phyloP scores from a whole-genome alignment of 2,888 invertebrate species.

The Lasioglossum figueresi region DNA sequence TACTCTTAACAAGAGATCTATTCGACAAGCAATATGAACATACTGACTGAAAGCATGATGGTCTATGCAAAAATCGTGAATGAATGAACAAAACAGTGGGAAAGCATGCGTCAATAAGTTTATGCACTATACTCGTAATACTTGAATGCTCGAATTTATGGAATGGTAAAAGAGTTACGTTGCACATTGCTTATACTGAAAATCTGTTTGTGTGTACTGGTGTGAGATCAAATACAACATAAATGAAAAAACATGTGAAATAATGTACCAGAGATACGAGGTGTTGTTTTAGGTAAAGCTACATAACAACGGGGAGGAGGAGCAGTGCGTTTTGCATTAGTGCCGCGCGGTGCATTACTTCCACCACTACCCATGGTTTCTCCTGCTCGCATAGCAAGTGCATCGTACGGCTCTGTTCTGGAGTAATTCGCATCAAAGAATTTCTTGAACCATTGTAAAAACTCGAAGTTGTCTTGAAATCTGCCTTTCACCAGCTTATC shows the following conservation, averaged over 20 bases:
- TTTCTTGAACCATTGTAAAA: conserved; percentile 99
- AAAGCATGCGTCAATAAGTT: conserved; percentile 38
- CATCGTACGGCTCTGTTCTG: conserved; percentile 95
- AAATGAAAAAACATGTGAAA: conserved; percentile 44
- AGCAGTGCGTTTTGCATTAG: conserved; percentile 84
- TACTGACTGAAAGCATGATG: conserved; percentile 20
- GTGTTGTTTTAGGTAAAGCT: conserved; percentile 86
- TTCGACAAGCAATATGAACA: conserved; percentile 28
- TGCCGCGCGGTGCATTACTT: conserved; percentile 86
- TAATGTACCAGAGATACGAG: conserved; percentile 88
- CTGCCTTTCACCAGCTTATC: conserved; percentile 98
- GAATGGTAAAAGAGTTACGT: not conserved
- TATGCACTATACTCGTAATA: conserved; percentile 18
- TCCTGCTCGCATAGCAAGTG: conserved; percentile 93
- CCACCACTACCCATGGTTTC: conserved; percentile 93
- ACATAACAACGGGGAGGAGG: conserved; percentile 82
- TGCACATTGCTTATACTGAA: not conserved
- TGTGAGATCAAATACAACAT: conserved; percentile 36
- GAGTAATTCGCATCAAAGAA: conserved; percentile 99
- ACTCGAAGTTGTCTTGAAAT: conserved; percentile 99
- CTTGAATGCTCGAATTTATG: too few relatives aligned
- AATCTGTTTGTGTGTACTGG: conserved; percentile 4
- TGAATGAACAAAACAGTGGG: not conserved
- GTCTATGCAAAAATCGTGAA: conserved; percentile 27
- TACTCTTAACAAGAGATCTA: conserved; percentile 29